Conservation (phyloP, 2,113 vertebrate species). For the Scomber colias region DNA sequence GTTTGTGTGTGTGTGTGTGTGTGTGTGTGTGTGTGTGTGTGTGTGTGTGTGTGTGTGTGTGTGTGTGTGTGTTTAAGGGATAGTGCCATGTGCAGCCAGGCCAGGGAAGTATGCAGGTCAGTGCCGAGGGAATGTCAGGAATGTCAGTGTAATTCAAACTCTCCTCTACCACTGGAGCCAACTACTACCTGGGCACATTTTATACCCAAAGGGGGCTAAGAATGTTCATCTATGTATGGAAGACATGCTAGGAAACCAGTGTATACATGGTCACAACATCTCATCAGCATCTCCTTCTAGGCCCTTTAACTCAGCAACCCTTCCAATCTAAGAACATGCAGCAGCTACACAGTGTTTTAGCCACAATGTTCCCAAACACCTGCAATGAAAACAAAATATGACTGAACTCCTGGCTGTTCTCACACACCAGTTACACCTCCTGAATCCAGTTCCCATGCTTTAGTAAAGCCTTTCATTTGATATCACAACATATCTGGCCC, state of each 20-base stretch:
- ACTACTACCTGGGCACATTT: conserved; percentile 66
- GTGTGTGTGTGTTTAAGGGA: conserved; percentile 42
- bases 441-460: conserved; percentile 78
- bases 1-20: conserved; percentile 20
- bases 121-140: conserved; percentile 80
- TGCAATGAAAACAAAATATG: conserved; percentile 43
- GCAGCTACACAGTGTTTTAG: conserved; percentile 7
- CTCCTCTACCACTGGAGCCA: conserved; percentile 53
- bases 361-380: conserved; percentile 59
- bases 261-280: not conserved
- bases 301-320: not conserved
- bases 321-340: not conserved
- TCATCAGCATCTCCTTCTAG: conserved; percentile 2
- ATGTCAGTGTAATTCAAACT: conserved; percentile 81
- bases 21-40: conserved; percentile 34
- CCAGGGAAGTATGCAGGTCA: conserved; percentile 81
- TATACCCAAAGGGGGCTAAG: conserved; percentile 28
- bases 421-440: conserved; percentile 61
- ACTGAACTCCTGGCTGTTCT: conserved; percentile 65
- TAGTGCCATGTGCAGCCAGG: conserved; percentile 70
- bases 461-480: conserved; percentile 78
- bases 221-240: conserved; percentile 12
- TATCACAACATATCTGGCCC: conserved; percentile 79
- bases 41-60: conserved; percentile 37
- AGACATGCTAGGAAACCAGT: not conserved